Evolutionary conservation across 2,888 invertebrate genomes (phyloP).

Genomic region (Cephus nigrinus): DNA sequence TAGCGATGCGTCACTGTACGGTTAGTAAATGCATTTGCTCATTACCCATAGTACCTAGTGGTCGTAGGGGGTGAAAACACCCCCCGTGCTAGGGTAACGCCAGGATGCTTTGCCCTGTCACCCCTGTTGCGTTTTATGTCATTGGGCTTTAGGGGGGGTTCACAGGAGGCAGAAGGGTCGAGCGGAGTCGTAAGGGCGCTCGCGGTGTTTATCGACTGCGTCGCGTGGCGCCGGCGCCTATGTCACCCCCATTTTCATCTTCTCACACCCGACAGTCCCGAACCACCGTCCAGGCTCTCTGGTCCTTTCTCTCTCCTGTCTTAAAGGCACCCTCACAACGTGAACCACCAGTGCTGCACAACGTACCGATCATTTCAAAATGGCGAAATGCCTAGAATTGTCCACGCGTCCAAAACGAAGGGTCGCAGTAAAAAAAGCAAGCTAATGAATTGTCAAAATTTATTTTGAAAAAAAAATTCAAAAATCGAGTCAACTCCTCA

Average conservation of each 20-base stretch:
- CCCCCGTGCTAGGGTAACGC: not conserved
- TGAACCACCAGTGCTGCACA: not conserved
- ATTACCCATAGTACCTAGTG: constrained; percentile 3
- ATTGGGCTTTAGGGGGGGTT: constrained; percentile 43
- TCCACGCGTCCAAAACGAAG: not conserved
- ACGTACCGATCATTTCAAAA: not conserved
- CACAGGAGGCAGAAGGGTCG: constrained; percentile 2
- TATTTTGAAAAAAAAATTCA: too few species aligned
- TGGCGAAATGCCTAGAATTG: not conserved
- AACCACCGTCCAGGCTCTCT: not conserved
- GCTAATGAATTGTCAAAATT: not conserved
- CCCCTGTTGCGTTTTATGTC: constrained; percentile 50
- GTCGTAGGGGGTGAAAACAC: not conserved
- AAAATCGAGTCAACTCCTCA: too few species aligned
- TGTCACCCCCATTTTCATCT: constrained; percentile 13
- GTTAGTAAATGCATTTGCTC: constrained; percentile 6
- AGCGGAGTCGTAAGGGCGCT: constrained; percentile 18
- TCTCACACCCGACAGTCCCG: not conserved
- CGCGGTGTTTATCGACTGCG: constrained; percentile 35
- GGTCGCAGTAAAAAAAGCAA: not conserved
- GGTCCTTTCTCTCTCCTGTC: not conserved
- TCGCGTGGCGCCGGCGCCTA: constrained; percentile 35
- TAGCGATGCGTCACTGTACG: not conserved
- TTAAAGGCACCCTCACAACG: constrained; percentile 1
- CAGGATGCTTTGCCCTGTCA: constrained; percentile 23